Percentiles rank a stretch among this genome's conserved stretches.
Conservation (phyloP, 1,140 invertebrate genomes). For the Apis dorsata region DNA sequence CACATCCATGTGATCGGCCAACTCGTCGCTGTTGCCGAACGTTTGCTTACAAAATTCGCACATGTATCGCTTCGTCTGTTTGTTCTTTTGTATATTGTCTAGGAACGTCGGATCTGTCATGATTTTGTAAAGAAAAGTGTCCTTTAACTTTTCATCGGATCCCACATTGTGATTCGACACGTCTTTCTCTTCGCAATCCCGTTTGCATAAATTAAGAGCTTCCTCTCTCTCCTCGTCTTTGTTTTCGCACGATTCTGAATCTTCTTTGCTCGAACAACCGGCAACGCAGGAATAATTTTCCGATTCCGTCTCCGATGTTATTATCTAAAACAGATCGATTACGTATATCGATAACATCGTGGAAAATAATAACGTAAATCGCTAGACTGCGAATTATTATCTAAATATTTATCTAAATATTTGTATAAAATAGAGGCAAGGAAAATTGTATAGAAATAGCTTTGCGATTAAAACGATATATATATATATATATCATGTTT, state of each 20-base stretch:
- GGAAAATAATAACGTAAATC: too few species aligned
- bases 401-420: background rate
- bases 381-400: background rate
- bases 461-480: too few species aligned
- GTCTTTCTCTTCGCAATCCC: slow-evolving; percentile 29
- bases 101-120: slow-evolving; percentile 74
- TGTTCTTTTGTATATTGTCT: slow-evolving; percentile 62
- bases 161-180: background rate
- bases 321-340: background rate
- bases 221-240: background rate
- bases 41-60: slow-evolving; percentile 72
- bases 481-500: too few species aligned
- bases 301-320: too few species aligned
- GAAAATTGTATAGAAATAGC: too few species aligned
- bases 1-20: slow-evolving; percentile 67
- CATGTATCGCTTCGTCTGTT: slow-evolving; percentile 47
- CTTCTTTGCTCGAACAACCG: background rate
- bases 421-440: too few species aligned
- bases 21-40: slow-evolving; percentile 61
- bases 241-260: background rate
- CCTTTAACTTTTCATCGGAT: slow-evolving; percentile 59
- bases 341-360: too few species aligned
- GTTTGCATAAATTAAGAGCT: slow-evolving; percentile 44
- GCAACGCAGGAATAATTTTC: background rate
- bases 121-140: slow-evolving; percentile 74